These are phyloP conservation scores for Lucilia sericata DNA, from an alignment of 1,140 invertebrate species.

Conservation along the genomic window DNA sequence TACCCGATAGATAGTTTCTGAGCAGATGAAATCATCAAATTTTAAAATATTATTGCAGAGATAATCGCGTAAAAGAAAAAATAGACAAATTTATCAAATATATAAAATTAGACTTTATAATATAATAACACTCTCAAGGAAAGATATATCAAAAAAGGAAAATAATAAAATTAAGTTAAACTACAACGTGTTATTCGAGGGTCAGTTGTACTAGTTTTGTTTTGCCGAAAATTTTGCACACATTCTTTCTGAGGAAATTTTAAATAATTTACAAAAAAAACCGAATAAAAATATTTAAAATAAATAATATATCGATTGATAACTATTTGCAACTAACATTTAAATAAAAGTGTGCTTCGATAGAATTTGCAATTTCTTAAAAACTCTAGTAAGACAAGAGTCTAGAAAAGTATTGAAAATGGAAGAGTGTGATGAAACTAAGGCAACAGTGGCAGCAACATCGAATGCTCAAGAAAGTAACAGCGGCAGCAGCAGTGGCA, in stretches of 20 bases:
- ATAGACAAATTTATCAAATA: too few species aligned
- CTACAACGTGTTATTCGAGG: too few species aligned
- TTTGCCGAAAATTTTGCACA: neutral
- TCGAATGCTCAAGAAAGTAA: neutral
- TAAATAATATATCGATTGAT: neutral
- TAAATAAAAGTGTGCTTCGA: constrained; percentile 16
- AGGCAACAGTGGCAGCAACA: neutral
- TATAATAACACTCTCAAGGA: too few species aligned
- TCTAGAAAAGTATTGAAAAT: constrained; percentile 1
- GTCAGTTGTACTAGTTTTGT: neutral
- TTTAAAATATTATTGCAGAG: too few species aligned
- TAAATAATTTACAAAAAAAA: neutral
- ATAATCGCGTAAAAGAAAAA: too few species aligned
- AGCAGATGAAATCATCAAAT: too few species aligned
- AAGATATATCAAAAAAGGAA: too few species aligned
- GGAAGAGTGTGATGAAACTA: constrained; percentile 26
- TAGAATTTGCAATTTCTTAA: neutral
- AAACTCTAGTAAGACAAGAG: constrained; percentile 7
- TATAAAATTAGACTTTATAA: too few species aligned
- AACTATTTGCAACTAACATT: neutral
- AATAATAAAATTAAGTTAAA: too few species aligned
- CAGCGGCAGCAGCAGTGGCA: neutral
- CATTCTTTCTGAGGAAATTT: neutral
- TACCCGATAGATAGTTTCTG: too few species aligned
- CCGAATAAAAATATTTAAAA: neutral